These are phyloP conservation scores for Hipparchia semele DNA, from an alignment of 2,888 invertebrate species.

Conservation along the genomic window DNA sequence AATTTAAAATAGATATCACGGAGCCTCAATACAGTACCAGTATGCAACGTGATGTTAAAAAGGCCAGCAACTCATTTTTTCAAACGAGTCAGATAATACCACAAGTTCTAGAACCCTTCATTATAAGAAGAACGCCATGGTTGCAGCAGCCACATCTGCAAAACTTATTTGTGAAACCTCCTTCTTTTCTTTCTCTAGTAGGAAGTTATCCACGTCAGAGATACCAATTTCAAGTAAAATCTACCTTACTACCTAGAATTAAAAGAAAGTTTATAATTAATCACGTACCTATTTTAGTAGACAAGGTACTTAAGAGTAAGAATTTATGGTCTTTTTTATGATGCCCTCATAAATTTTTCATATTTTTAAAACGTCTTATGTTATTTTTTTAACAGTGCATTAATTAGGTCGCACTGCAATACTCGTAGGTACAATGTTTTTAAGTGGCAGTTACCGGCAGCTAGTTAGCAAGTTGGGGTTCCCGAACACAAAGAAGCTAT, in stretches of 20 bases:
- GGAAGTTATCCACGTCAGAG: not conserved
- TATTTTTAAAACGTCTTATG: not conserved
- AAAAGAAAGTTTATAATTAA: not conserved
- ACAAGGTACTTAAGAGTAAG: not conserved
- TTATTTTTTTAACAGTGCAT: not conserved
- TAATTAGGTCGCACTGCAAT: conserved; percentile 28
- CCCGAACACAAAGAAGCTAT: conserved; percentile 76
- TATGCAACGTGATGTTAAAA: not conserved
- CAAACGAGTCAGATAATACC: conserved; percentile 2
- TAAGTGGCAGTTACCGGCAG: conserved; percentile 58
- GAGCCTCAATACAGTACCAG: not conserved
- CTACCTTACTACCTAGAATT: not conserved
- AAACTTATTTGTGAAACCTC: conserved; percentile 2
- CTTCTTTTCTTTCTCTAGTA: not conserved
- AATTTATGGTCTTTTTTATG: not conserved
- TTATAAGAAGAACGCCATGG: not conserved
- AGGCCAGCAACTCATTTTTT: conserved; percentile 4
- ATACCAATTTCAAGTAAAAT: not conserved
- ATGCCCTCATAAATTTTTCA: not conserved
- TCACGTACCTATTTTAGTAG: not conserved
- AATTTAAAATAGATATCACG: not conserved
- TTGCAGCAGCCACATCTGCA: conserved; percentile 1
- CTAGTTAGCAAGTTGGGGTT: conserved; percentile 76
- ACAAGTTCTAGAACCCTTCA: not conserved
- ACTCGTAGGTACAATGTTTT: conserved; percentile 37